phyloP scores from a whole-genome alignment of 2,888 invertebrate species.

The Eurois occulta region DNA sequence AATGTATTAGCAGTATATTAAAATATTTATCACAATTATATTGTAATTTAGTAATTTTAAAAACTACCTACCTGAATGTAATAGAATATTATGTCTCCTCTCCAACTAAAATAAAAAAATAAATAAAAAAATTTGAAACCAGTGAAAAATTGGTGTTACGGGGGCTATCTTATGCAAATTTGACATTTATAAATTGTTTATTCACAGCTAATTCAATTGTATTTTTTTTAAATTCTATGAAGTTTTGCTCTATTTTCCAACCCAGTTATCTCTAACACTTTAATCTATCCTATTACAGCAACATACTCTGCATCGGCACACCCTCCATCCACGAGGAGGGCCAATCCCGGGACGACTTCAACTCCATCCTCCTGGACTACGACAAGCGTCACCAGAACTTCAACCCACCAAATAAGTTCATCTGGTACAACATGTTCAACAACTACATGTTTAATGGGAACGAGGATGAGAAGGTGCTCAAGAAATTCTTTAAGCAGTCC shows the following conservation, averaged over 20 bases:
- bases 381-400: conserved; percentile 94
- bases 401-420: conserved; percentile 92
- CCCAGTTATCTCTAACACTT: background rate
- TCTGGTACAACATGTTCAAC: conserved; percentile 98
- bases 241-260: background rate
- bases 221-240: background rate
- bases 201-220: background rate
- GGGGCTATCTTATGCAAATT: background rate
- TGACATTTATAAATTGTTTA: background rate
- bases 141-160: no score
- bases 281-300: conserved; percentile 83
- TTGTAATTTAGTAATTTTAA: no score
- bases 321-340: conserved; percentile 95
- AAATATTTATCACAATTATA: no score
- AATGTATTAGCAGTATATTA: no score
- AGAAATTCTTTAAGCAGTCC: conserved; percentile 91
- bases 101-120: no score
- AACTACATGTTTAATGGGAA: conserved; percentile 94
- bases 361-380: conserved; percentile 94
- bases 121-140: no score
- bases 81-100: no score
- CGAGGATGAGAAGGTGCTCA: conserved; percentile 90
- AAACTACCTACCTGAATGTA: no score
- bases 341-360: conserved; percentile 77
- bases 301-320: conserved; percentile 96